Conservation (phyloP, 2,797 vertebrate species). For the Margarornis squamiger region DNA sequence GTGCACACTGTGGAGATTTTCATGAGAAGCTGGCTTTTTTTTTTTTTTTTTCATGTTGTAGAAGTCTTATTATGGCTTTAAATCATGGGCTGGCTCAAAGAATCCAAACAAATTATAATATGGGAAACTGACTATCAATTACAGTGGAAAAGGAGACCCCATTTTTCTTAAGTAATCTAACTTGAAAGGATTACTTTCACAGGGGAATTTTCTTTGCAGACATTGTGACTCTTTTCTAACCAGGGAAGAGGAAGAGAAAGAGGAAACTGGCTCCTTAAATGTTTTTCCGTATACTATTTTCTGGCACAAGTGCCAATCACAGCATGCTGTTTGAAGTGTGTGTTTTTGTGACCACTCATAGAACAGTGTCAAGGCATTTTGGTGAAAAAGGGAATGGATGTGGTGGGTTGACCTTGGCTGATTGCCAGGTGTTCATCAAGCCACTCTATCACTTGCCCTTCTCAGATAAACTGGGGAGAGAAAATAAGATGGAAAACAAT, state of each 20-base stretch:
- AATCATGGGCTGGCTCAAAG: background rate
- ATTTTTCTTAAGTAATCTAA: background rate
- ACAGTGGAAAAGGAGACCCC: background rate
- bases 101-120: background rate
- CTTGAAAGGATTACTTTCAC: background rate
- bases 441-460: background rate
- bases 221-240: background rate
- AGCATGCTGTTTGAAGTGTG: background rate
- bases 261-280: background rate
- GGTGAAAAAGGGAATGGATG: background rate
- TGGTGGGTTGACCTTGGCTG: background rate
- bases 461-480: background rate
- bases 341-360: background rate
- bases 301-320: background rate
- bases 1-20: background rate
- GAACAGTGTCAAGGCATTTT: background rate
- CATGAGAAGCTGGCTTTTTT: background rate
- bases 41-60: background rate
- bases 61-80: background rate
- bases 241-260: background rate
- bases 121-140: background rate
- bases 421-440: no score
- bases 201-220: background rate
- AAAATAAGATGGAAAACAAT: background rate
- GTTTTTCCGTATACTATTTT: background rate